Evolutionary conservation across 2,113 vertebrate species (phyloP).

Genomic region (Phaethornis superciliosus): DNA sequence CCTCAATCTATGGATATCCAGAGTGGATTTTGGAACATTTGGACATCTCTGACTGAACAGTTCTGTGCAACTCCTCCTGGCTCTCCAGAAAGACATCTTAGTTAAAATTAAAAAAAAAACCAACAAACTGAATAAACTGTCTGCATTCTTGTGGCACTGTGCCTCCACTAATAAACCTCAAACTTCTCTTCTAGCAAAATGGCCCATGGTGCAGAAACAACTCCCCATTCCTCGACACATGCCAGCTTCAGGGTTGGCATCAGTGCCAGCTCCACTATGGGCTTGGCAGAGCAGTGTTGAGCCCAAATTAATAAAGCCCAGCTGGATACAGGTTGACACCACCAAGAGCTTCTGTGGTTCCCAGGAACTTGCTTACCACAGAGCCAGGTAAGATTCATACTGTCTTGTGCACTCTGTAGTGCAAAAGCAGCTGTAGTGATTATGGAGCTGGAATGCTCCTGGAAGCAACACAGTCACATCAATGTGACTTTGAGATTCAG

Average conservation of each 20-base stretch:
- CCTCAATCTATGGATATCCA: background rate
- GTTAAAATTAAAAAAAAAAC: background rate
- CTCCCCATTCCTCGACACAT: background rate
- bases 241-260: background rate
- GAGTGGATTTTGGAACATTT: background rate
- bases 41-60: background rate
- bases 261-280: background rate
- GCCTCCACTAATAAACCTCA: background rate
- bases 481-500: background rate
- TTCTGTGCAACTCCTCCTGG: background rate
- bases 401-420: background rate
- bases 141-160: background rate
- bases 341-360: background rate
- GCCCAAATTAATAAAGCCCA: background rate
- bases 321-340: background rate
- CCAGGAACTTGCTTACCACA: background rate
- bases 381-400: background rate
- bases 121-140: background rate
- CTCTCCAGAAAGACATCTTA: background rate
- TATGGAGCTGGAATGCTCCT: conserved; percentile 11
- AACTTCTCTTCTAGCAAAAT: background rate
- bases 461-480: background rate
- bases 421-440: background rate
- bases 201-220: background rate
- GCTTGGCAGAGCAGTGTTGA: background rate